Percentiles rank a stretch among this genome's conserved stretches.
Conservation (phyloP, 2,888 invertebrate genomes). For the Auanema freiburgensis region DNA sequence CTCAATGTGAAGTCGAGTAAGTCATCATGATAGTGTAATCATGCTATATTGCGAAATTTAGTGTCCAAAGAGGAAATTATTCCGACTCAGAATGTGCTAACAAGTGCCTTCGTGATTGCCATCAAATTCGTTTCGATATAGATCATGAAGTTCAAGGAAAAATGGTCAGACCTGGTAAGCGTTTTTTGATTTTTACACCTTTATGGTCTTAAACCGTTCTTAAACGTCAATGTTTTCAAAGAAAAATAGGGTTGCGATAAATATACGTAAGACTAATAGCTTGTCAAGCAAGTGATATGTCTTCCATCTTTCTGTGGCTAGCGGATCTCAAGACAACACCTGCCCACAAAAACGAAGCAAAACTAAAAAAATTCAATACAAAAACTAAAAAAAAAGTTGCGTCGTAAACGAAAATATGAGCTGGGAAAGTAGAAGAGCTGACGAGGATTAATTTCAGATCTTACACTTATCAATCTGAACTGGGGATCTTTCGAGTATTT, state of each 20-base stretch:
- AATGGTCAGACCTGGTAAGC: conserved; percentile 52
- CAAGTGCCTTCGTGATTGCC: conserved; percentile 56
- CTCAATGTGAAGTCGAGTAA: conserved; percentile 54
- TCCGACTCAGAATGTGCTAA: conserved; percentile 54
- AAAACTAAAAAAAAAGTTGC: conserved; percentile 4
- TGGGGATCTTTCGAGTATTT: conserved; percentile 64
- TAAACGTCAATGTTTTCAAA: too few relatives aligned
- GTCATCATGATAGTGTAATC: conserved; percentile 10
- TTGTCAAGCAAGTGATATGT: too few relatives aligned
- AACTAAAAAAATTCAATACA: conserved; percentile 6
- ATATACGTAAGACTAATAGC: too few relatives aligned
- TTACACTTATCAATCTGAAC: conserved; percentile 55
- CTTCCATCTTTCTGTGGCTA: too few relatives aligned
- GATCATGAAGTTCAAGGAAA: conserved; percentile 56
- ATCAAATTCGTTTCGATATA: conserved; percentile 56
- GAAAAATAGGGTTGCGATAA: too few relatives aligned
- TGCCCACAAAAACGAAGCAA: conserved; percentile 2
- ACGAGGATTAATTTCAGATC: conserved; percentile 29
- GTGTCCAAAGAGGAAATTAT: conserved; percentile 56
- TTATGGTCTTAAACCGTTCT: too few relatives aligned
- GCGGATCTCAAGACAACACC: neutral
- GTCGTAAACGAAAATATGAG: conserved; percentile 12
- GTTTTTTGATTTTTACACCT: neutral
- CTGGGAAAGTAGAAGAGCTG: neutral
- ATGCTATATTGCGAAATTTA: conserved; percentile 24